Conservation (phyloP, 2,888 invertebrate species). For the Epinotia brunnichana region DNA sequence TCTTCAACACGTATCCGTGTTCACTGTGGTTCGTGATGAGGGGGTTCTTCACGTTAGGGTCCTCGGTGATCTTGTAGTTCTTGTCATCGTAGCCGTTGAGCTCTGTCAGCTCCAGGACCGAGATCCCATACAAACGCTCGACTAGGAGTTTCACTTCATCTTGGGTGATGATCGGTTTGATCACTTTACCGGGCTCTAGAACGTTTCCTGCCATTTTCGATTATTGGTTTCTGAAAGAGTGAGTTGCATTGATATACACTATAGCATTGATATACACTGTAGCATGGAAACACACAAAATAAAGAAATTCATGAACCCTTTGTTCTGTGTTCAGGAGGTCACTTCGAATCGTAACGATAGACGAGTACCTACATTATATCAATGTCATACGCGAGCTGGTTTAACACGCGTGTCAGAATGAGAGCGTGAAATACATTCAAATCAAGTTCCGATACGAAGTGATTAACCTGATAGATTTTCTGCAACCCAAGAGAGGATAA, state of each 20-base stretch:
- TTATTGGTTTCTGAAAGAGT: background rate
- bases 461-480: too few species aligned
- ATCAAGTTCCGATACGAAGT: too few species aligned
- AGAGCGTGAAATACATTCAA: too few species aligned
- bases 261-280: too few species aligned
- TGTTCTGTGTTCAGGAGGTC: too few species aligned
- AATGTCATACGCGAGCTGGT: too few species aligned
- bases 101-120: conserved; percentile 82
- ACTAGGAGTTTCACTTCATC: conserved; percentile 81
- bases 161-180: conserved; percentile 82
- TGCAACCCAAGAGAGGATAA: too few species aligned
- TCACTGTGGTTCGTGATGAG: conserved; percentile 81
- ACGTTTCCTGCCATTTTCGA: conserved; percentile 58
- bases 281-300: too few species aligned
- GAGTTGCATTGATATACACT: background rate
- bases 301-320: too few species aligned
- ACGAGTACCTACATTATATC: too few species aligned
- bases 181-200: conserved; percentile 82
- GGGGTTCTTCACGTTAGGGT: conserved; percentile 84
- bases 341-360: too few species aligned
- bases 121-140: conserved; percentile 85
- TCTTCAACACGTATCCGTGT: conserved; percentile 90
- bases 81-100: conserved; percentile 91
- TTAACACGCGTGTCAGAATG: too few species aligned
- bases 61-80: conserved; percentile 87